Conservation (phyloP, 2,113 vertebrate genomes). For the Mus spicilegus region DNA sequence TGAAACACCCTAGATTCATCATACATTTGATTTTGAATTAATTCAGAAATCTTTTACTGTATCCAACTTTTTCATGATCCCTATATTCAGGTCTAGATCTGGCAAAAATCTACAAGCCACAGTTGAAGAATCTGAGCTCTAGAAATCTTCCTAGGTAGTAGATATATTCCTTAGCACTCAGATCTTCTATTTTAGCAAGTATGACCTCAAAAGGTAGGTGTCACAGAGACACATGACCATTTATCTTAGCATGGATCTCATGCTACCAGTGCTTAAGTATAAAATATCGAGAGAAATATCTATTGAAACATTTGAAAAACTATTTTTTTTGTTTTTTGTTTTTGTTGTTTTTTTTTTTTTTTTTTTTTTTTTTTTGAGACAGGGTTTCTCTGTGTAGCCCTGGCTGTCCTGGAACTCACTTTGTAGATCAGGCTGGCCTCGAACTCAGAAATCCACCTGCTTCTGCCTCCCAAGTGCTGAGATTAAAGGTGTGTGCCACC, state of each 20-base stretch:
- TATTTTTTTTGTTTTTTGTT: too few relatives aligned
- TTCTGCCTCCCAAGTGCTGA: too few relatives aligned
- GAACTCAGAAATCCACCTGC: too few relatives aligned
- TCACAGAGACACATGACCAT: neutral
- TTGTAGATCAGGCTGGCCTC: too few relatives aligned
- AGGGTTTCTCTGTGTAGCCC: too few relatives aligned
- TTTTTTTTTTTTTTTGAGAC: too few relatives aligned
- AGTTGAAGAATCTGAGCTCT: neutral
- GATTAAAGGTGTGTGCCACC: too few relatives aligned
- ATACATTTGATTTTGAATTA: neutral
- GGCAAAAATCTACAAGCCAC: neutral
- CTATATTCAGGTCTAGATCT: too few relatives aligned
- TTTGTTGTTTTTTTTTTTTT: too few relatives aligned
- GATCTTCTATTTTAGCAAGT: conserved; percentile 11
- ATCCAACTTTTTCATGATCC: neutral
- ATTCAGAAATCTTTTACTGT: neutral
- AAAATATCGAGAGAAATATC: neutral
- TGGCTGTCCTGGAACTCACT: too few relatives aligned
- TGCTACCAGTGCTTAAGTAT: neutral
- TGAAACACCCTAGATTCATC: neutral
- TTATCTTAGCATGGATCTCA: neutral
- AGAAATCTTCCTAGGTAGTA: neutral
- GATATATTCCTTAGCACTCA: neutral
- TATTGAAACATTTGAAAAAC: neutral
- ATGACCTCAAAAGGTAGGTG: neutral